A percentile compares a stretch with the other conserved stretches of the same genome.
phyloP scores from a whole-genome alignment of 2,888 invertebrate genomes.

The Agonopterix heracliana region DNA sequence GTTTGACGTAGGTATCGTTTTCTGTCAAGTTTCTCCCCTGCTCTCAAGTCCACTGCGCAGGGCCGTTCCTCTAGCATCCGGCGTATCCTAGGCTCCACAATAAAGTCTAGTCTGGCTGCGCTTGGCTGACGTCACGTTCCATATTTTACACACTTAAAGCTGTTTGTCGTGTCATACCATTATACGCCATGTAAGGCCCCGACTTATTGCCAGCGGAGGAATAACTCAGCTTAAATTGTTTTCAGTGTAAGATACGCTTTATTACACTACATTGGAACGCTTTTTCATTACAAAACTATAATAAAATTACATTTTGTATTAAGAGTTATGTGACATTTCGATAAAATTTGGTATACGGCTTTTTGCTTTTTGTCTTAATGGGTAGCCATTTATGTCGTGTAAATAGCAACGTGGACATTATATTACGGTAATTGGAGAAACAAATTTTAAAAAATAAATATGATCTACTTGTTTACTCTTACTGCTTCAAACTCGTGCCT shows the following conservation, averaged over 20 bases:
- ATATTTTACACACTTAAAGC: constrained; percentile 75
- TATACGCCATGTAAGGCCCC: constrained; percentile 70
- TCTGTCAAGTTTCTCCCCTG: too few species aligned
- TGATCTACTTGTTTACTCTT: too few species aligned
- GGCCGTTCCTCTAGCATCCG: constrained; percentile 40
- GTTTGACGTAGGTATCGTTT: too few species aligned
- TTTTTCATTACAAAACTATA: constrained; percentile 49
- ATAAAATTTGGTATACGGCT: constrained; percentile 33
- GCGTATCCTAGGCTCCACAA: constrained; percentile 48
- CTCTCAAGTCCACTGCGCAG: too few species aligned
- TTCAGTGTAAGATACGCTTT: constrained; percentile 53
- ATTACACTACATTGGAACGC: constrained; percentile 56
- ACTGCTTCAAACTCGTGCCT: too few species aligned
- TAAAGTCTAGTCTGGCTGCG: constrained; percentile 56
- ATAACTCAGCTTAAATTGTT: constrained; percentile 72
- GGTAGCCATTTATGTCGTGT: constrained; percentile 34
- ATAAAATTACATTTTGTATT: constrained; percentile 46
- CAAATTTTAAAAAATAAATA: too few species aligned
- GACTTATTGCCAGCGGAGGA: constrained; percentile 65
- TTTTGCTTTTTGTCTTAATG: constrained; percentile 44
- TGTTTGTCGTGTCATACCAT: constrained; percentile 76
- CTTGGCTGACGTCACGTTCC: constrained; percentile 65
- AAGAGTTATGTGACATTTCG: constrained; percentile 42
- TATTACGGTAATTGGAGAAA: too few species aligned
- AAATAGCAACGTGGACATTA: constrained; percentile 15